phyloP scores from a whole-genome alignment of 1,140 invertebrate genomes.

The Danaus melanippus region DNA sequence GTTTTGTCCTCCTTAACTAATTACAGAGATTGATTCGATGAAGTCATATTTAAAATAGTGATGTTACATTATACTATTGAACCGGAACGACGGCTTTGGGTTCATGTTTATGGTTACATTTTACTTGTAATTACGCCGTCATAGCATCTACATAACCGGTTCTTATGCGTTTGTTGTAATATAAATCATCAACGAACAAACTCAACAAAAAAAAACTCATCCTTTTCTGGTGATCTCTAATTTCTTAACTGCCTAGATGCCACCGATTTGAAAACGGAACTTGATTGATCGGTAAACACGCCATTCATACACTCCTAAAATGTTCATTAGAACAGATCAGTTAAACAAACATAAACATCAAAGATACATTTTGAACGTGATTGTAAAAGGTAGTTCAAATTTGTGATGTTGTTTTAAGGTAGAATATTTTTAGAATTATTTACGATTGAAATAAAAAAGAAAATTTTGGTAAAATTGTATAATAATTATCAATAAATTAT shows the following conservation, averaged over 20 bases:
- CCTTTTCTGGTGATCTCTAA: slow-evolving; percentile 23
- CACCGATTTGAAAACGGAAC: slow-evolving; percentile 13
- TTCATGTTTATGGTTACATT: slow-evolving; percentile 16
- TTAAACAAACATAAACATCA: slow-evolving; percentile 11
- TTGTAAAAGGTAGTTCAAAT: no score
- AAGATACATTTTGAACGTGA: slow-evolving; percentile 1
- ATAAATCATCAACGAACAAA: slow-evolving; percentile 19
- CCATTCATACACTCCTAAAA: slow-evolving; percentile 8
- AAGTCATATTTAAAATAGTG: slow-evolving; percentile 17
- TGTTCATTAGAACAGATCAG: slow-evolving; percentile 3
- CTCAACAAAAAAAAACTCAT: slow-evolving; percentile 20
- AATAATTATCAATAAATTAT: not conserved
- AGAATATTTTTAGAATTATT: no score
- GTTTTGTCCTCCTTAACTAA: slow-evolving; percentile 14
- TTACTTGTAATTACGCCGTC: slow-evolving; percentile 16
- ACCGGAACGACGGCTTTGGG: slow-evolving; percentile 8
- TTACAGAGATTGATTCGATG: slow-evolving; percentile 15
- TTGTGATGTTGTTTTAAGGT: no score
- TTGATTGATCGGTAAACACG: slow-evolving; percentile 18
- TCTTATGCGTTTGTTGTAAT: slow-evolving; percentile 12
- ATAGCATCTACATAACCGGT: slow-evolving; percentile 14
- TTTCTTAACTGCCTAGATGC: slow-evolving; percentile 18
- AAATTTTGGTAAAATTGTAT: not conserved
- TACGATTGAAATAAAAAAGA: not conserved
- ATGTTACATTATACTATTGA: slow-evolving; percentile 16